Base-by-base conservation (phyloP, 2,888 invertebrate species). In the Thecocarcelia acutangulata region DNA sequence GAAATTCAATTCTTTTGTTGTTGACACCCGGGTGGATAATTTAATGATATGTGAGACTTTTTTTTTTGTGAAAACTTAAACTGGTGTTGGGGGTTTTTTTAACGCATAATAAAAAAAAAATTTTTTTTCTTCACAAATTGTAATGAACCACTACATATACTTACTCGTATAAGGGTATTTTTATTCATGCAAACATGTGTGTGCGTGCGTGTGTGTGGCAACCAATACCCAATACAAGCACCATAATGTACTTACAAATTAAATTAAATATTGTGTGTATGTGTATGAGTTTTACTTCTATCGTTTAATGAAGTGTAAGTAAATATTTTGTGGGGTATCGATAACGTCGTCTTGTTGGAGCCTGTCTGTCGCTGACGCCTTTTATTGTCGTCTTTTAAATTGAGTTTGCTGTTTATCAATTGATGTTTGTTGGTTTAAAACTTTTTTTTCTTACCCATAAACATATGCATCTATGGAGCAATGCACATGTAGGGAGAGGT, bases 321-420 rank as follows among this genome's bases (percentile, higher is more conserved):
- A 42, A 40, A 48, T 72, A 61, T 58, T 50, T 56, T 50, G 72
- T 68, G 72, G 56, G 68, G 37, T 63, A 56, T 56, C 59, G 70
- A 64, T 72, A 33, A 9, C 33, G 44, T 64, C 77, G 69, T 58
- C 77, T 73, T 50, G 40, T 52, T 81, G 81, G 81, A 73, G 81
- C 72, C 81, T 46, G 77, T 64, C 81, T 77, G 73, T 69, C 37
- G 68, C 74, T 58, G 73, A 81, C 81, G 81, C 73, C 77, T 77
- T 58, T 58, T 74, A 48, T 33, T 72, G 63, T 69, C 54, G 64
- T 73, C 68, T 69, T n/a, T 33, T 28, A 19, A 3, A 13, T 33
- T 59, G 42, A 42, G 48, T 56, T 64, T 44, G n/a, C 17, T 37
- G 21, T 52, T 66, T 61, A 50, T 19, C 48, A 66, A 19, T 42